These are phyloP conservation scores for Drosophila kohkoa DNA, from an alignment of 1,140 invertebrate genomes.

Conservation along the genomic window DNA sequence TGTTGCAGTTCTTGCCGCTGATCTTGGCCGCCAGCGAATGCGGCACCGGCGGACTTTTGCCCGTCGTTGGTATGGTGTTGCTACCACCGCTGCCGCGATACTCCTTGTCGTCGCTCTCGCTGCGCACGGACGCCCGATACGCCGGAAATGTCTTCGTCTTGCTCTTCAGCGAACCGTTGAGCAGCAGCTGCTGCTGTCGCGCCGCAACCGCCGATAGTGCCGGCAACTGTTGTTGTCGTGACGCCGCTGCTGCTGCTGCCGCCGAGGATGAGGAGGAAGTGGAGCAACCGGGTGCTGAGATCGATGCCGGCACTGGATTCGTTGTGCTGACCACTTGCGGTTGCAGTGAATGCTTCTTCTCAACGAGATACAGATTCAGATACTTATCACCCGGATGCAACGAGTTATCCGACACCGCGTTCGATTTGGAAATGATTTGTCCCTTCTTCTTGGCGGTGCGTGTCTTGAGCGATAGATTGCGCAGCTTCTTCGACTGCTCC, in stretches of 20 bases:
- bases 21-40: slow-evolving; percentile 81
- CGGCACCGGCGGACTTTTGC: slow-evolving; percentile 76
- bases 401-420: slow-evolving; percentile 83
- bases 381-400: slow-evolving; percentile 84
- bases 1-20: slow-evolving; percentile 81
- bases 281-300: slow-evolving; percentile 45
- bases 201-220: slow-evolving; percentile 67
- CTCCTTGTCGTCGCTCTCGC: slow-evolving; percentile 73
- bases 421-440: slow-evolving; percentile 80
- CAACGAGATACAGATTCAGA: slow-evolving; percentile 80
- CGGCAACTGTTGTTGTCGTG: slow-evolving; percentile 51
- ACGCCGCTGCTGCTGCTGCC: slow-evolving; percentile 8
- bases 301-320: slow-evolving; percentile 35
- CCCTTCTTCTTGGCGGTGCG: slow-evolving; percentile 79
- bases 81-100: slow-evolving; percentile 44
- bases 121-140: slow-evolving; percentile 72
- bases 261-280: slow-evolving; percentile 17
- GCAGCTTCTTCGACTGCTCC: slow-evolving; percentile 82
- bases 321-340: slow-evolving; percentile 46
- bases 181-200: slow-evolving; percentile 71
- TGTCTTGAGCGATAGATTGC: slow-evolving; percentile 80
- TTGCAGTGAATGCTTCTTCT: slow-evolving; percentile 81
- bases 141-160: slow-evolving; percentile 73
- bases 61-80: slow-evolving; percentile 76
- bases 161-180: slow-evolving; percentile 76